Percentiles rank a stretch among this genome's conserved stretches.
Evolutionary conservation across 1,140 invertebrate genomes (phyloP).

Genomic region (Pseudoatta argentina): DNA sequence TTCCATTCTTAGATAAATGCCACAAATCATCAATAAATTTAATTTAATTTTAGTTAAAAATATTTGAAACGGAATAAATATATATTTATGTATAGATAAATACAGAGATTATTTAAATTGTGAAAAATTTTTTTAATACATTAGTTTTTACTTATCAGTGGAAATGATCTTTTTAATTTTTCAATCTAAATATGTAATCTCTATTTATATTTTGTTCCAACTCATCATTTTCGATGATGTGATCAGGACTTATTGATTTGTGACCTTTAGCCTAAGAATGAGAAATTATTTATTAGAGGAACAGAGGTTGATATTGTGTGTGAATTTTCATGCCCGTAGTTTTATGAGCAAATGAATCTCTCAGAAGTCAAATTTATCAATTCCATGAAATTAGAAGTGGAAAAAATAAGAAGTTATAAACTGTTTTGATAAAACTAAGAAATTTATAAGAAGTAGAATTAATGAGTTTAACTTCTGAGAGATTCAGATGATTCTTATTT

Average conservation of each 20-base stretch:
- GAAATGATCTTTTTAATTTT: not conserved
- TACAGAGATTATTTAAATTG: too few relatives aligned
- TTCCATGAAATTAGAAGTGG: not conserved
- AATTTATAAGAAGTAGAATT: not conserved
- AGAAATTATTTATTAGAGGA: not conserved
- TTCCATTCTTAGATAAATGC: too few relatives aligned
- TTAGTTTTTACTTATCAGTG: not conserved
- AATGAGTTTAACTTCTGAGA: not conserved
- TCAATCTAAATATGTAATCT: slow-evolving; percentile 23
- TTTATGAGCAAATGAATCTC: not conserved
- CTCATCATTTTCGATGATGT: slow-evolving; percentile 47
- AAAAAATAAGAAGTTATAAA: not conserved
- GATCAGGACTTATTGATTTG: slow-evolving; percentile 52
- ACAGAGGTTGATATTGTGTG: not conserved
- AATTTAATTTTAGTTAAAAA: too few relatives aligned
- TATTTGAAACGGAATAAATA: too few relatives aligned
- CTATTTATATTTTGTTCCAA: slow-evolving; percentile 18
- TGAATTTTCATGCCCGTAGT: not conserved
- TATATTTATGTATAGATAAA: too few relatives aligned
- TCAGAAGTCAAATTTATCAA: not conserved
- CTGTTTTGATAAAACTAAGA: not conserved
- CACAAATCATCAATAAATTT: too few relatives aligned
- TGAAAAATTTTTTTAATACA: too few relatives aligned
- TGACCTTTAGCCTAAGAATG: not conserved
- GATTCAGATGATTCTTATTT: not conserved